Percentiles rank a stretch among this genome's conserved stretches.
Evolutionary conservation across 2,888 invertebrate species (phyloP).

Genomic region (Callimorpha dominula): DNA sequence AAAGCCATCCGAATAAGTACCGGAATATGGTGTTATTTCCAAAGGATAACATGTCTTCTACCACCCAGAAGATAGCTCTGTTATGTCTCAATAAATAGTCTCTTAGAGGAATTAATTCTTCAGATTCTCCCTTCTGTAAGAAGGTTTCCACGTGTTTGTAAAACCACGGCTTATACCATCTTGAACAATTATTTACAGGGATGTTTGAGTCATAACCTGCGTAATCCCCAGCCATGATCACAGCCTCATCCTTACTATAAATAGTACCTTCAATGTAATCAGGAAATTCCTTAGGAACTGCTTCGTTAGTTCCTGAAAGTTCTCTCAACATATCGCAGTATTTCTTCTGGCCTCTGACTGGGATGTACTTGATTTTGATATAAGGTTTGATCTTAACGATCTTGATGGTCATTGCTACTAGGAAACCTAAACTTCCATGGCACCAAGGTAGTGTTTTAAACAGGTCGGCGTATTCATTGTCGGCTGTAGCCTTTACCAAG

Average conservation of each 20-base stretch:
- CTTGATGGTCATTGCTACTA: slow-evolving; percentile 88
- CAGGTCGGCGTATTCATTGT: slow-evolving; percentile 87
- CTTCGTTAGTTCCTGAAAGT: slow-evolving; percentile 86
- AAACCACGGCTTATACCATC: slow-evolving; percentile 91
- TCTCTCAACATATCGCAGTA: slow-evolving; percentile 88
- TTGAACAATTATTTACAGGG: slow-evolving; percentile 86
- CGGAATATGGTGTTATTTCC: slow-evolving; percentile 89
- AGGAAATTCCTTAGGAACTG: slow-evolving; percentile 76
- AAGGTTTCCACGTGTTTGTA: slow-evolving; percentile 89
- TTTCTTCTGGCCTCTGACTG: slow-evolving; percentile 87
- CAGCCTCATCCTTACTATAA: slow-evolving; percentile 88
- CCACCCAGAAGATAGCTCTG: slow-evolving; percentile 91
- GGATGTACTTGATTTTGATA: slow-evolving; percentile 88
- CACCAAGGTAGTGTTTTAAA: slow-evolving; percentile 89
- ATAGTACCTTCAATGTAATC: slow-evolving; percentile 90
- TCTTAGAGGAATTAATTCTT: slow-evolving; percentile 88
- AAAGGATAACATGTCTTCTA: slow-evolving; percentile 90
- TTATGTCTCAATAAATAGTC: slow-evolving; percentile 89
- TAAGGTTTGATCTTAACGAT: slow-evolving; percentile 89
- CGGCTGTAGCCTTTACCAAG: slow-evolving; percentile 84
- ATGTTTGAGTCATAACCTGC: slow-evolving; percentile 85
- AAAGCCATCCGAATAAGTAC: slow-evolving; percentile 88
- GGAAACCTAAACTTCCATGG: slow-evolving; percentile 89
- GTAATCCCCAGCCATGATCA: slow-evolving; percentile 89
- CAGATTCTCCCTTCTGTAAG: slow-evolving; percentile 81